Evolutionary conservation across 1,140 invertebrate species (phyloP), one percentile per base, ranked within the genome.

Genomic region (Drosophila carrolli): DNA sequence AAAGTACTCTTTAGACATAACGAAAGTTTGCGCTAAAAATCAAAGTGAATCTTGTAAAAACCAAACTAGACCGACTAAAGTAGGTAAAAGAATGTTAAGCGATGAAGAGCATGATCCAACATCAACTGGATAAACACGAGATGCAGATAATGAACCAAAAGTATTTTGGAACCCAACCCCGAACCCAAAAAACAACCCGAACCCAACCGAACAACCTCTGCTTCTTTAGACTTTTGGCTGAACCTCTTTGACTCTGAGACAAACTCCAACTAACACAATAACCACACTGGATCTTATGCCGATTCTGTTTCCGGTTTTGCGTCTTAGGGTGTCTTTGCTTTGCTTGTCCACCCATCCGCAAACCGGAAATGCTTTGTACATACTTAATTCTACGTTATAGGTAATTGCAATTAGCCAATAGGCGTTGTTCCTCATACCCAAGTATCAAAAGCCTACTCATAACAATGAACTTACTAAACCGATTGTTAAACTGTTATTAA

Each of bases 391-490:
- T 55, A 47, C 38, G 55, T 48, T 53, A 55, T 75, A 59, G 67
- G 59, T 84, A 68, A 63, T 62, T 16, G 48, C 66, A 57, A 62
- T 47, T 53, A 76, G 35, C 72, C 38, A 55, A 48, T 44, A 63
- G 59, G 65, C 59, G 11, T 61, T 61, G 47, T 53, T 35, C 19
- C 35, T 85, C 81, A 65, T 41, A 81, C 83, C 81, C 85, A 90
- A 90, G 81, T 89, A 89, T 90, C 81, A 85, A 81, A 82, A 90
- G 67, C 70, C 73, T 71, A 81, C 84, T 89, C 41, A 72, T 84
- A 90, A 53, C 67, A 80, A 63, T 62, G 40, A 73, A 61, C 37
- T 66, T 66, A 68, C 35, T 47, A 77, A 75, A 62, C 32, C 55
- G 60, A 61, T 27, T 56, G 32, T 54, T 61, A 81, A 81, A 56